Percentiles rank a stretch among this genome's conserved stretches.
phyloP scores from a whole-genome alignment of 1,140 invertebrate species.

The Linepithema humile region DNA sequence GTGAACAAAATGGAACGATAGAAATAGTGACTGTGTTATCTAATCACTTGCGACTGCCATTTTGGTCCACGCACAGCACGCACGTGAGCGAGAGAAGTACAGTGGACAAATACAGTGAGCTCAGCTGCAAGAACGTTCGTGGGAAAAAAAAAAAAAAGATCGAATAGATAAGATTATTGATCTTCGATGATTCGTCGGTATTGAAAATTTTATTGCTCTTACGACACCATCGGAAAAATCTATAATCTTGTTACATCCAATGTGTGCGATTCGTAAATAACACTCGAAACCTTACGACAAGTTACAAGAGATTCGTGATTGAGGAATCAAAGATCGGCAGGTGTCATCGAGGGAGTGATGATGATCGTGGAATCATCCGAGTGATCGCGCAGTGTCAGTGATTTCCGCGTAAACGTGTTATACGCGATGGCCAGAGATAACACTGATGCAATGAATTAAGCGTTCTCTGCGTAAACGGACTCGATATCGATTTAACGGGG shows the following conservation, averaged over 20 bases:
- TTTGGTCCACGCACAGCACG: constrained; percentile 47
- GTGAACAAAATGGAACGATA: not conserved
- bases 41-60: constrained; percentile 50
- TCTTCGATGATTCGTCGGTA: not conserved
- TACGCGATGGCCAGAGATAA: constrained; percentile 1
- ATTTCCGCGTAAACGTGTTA: not conserved
- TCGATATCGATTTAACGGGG: not conserved
- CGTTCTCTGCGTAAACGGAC: not conserved
- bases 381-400: not conserved
- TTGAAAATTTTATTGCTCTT: not conserved
- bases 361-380: not conserved
- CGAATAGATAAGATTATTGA: not conserved
- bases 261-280: not conserved
- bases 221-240: not conserved
- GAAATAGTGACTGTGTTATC: constrained; percentile 21
- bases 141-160: not conserved
- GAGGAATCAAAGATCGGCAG: not conserved
- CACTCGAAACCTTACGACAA: not conserved
- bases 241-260: not conserved
- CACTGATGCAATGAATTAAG: constrained; percentile 7
- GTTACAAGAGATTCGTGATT: not conserved
- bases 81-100: not conserved
- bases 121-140: not conserved
- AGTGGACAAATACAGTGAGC: not conserved
- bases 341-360: not conserved